Percentiles rank a stretch among this genome's conserved stretches.
Evolutionary conservation across 1,140 invertebrate genomes (phyloP).

Genomic region (Ectropis grisescens): DNA sequence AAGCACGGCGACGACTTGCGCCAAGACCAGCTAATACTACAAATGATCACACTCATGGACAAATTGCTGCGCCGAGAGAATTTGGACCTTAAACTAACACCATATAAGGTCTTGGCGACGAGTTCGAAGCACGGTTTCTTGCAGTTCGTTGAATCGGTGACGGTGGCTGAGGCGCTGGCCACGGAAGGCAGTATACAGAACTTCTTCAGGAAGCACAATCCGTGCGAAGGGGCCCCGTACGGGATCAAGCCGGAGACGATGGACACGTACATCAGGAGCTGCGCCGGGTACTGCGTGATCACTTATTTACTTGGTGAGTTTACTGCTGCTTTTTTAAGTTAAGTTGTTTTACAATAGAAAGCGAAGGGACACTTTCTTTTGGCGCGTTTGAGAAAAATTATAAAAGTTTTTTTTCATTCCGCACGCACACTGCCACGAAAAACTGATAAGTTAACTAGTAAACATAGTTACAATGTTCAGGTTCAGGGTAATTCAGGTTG

Average conservation of each 20-base stretch:
- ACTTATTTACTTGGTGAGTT: constrained; percentile 88
- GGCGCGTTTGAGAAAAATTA: too few species aligned
- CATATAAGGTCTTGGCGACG: constrained; percentile 93
- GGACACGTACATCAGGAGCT: constrained; percentile 98
- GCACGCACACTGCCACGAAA: too few species aligned
- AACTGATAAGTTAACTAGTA: too few species aligned
- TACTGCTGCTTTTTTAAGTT: too few species aligned
- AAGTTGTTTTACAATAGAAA: too few species aligned
- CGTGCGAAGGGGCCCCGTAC: constrained; percentile 88
- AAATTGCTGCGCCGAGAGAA: constrained; percentile 93
- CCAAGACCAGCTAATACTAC: constrained; percentile 97
- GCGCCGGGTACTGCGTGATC: constrained; percentile 99
- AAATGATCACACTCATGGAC: constrained; percentile 99
- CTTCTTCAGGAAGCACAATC: constrained; percentile 92
- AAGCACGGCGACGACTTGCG: constrained; percentile 99
- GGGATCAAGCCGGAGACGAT: constrained; percentile 95
- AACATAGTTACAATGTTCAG: too few species aligned
- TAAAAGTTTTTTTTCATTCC: too few species aligned
- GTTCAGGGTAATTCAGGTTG: too few species aligned
- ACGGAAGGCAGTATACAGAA: constrained; percentile 91
- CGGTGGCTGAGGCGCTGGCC: constrained; percentile 92
- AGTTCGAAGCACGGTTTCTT: constrained; percentile 97
- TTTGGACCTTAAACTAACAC: constrained; percentile 94
- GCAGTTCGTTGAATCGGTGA: constrained; percentile 95
- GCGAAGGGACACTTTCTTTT: too few species aligned